Conservation (phyloP, 2,113 vertebrate species). For the Myotis yumanensis region DNA sequence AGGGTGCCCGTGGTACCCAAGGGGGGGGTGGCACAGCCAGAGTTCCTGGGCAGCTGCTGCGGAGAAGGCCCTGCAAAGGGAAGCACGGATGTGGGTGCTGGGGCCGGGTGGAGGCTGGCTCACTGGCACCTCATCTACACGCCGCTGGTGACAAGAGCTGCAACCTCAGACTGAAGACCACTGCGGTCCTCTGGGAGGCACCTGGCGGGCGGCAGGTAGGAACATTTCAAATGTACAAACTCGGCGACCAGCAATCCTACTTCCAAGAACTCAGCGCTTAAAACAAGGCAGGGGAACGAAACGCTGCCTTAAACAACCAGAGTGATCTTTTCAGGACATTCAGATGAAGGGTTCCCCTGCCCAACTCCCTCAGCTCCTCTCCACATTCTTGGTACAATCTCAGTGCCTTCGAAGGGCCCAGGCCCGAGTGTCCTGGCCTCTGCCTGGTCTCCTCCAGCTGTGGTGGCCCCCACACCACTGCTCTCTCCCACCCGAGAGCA, state of each 20-base stretch:
- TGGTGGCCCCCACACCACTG: background rate
- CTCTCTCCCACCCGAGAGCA: background rate
- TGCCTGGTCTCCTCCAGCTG: background rate
- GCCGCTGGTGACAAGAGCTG: fast-evolving
- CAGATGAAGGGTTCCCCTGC: background rate
- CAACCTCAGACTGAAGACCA: background rate
- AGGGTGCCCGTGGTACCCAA: constrained; percentile 7
- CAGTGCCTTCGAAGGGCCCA: background rate
- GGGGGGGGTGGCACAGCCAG: constrained; percentile 63
- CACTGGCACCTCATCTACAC: background rate
- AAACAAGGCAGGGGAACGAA: background rate
- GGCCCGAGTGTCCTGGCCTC: background rate
- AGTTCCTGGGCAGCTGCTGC: constrained; percentile 49
- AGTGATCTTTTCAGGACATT: background rate
- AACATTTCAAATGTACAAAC: background rate
- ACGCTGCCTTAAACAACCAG: background rate
- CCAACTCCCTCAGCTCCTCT: background rate
- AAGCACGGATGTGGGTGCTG: background rate
- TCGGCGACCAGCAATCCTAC: background rate
- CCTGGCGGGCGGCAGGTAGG: background rate
- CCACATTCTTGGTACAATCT: background rate
- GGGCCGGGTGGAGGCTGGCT: background rate
- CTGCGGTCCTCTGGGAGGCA: background rate
- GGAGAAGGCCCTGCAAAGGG: background rate
- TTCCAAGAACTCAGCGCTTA: background rate